Evolutionary conservation across 2,888 invertebrate genomes (phyloP).

Genomic region (Polylopha cassiicola): DNA sequence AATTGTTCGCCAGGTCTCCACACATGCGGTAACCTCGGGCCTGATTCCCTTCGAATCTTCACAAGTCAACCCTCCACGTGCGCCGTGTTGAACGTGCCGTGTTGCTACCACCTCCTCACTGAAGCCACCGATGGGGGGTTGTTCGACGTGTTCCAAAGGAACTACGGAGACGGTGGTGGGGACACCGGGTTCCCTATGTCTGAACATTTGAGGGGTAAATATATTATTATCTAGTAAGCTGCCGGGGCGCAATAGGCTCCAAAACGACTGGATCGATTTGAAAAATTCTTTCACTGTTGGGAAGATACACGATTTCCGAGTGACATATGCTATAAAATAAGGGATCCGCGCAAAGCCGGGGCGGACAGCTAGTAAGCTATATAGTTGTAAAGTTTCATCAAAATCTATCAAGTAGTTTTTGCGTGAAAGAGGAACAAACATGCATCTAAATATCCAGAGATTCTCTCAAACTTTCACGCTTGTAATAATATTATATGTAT

Average conservation of each 20-base stretch:
- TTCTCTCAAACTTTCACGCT: too few relatives aligned
- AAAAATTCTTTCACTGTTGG: too few relatives aligned
- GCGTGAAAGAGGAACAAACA: too few relatives aligned
- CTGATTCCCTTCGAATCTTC: conserved; percentile 84
- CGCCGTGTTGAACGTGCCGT: conserved; percentile 88
- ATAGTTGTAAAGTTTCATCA: too few relatives aligned
- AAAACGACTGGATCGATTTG: too few relatives aligned
- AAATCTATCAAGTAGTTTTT: too few relatives aligned
- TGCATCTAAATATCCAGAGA: too few relatives aligned
- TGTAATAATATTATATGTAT: too few relatives aligned
- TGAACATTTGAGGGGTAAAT: conserved; percentile 67
- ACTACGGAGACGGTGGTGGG: conserved; percentile 34
- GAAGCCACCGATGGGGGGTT: conserved; percentile 58
- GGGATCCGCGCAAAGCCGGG: too few relatives aligned
- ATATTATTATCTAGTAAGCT: conserved; percentile 48
- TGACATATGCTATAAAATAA: too few relatives aligned
- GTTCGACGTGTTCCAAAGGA: conserved; percentile 61
- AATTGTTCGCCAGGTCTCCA: conserved; percentile 86
- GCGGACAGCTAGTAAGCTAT: too few relatives aligned
- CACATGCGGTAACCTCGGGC: conserved; percentile 91
- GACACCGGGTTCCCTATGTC: conserved; percentile 83
- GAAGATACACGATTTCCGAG: too few relatives aligned
- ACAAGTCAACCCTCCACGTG: conserved; percentile 67
- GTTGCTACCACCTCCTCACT: conserved; percentile 90
- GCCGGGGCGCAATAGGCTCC: conserved; percentile 82